A percentile compares a stretch with the other conserved stretches of the same genome.
Conservation (phyloP, 2,888 invertebrate genomes). For the Lasioglossum morio region DNA sequence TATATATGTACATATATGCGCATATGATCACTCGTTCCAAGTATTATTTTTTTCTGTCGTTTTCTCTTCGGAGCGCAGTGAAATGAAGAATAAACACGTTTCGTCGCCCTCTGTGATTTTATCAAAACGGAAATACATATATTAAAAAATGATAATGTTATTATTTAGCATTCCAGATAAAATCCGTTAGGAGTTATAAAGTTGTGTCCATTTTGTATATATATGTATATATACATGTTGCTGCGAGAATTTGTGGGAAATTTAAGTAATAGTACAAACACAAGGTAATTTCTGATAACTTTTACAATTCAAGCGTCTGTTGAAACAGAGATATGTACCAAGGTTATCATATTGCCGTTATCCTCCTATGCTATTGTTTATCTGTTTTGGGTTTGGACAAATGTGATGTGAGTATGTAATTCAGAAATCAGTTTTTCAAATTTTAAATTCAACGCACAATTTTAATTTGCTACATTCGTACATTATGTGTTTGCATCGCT, state of each 20-base stretch:
- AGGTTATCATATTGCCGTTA: conserved; percentile 34
- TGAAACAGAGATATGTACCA: conserved; percentile 30
- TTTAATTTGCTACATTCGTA: background rate
- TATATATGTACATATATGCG: background rate
- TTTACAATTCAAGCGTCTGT: background rate
- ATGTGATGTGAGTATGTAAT: conserved; percentile 38
- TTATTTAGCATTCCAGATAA: background rate
- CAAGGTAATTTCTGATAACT: background rate
- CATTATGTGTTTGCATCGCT: background rate
- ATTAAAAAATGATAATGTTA: background rate
- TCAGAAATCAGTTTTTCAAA: background rate
- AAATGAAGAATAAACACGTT: conserved; percentile 14
- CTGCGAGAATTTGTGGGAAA: background rate
- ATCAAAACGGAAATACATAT: background rate
- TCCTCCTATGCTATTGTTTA: background rate
- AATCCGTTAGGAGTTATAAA: background rate
- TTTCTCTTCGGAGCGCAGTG: background rate
- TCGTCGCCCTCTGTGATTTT: background rate
- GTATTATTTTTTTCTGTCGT: background rate
- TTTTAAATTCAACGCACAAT: background rate
- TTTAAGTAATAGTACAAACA: background rate
- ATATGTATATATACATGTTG: background rate
- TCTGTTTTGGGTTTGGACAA: background rate
- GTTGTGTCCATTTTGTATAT: background rate
- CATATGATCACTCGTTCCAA: background rate